These are phyloP conservation scores for Megastigmus dorsalis DNA, from an alignment of 2,888 invertebrate genomes.

Conservation along the genomic window DNA sequence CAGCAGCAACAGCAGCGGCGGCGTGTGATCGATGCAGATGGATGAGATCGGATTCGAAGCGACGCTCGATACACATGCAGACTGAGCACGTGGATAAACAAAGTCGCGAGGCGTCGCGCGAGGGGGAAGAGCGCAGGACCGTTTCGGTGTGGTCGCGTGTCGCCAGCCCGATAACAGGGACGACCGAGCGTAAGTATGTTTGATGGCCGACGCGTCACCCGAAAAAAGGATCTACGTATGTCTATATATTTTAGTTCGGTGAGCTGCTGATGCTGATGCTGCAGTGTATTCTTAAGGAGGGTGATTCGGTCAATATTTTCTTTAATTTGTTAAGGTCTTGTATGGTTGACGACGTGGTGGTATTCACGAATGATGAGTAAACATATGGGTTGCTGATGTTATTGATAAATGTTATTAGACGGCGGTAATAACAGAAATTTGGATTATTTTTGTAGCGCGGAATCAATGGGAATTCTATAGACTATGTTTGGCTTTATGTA, in stretches of 20 bases:
- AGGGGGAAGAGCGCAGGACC: too few relatives aligned
- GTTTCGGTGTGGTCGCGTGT: too few relatives aligned
- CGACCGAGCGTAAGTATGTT: conserved; percentile 9
- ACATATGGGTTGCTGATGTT: too few relatives aligned
- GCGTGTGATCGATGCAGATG: conserved; percentile 46
- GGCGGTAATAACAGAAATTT: too few relatives aligned
- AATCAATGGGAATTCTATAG: too few relatives aligned
- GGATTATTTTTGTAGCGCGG: too few relatives aligned
- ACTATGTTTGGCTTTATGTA: too few relatives aligned
- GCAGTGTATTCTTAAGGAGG: neutral
- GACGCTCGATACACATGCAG: too few relatives aligned
- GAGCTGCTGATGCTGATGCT: too few relatives aligned
- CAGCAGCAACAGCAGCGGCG: too few relatives aligned
- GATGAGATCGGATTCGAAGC: conserved; percentile 15
- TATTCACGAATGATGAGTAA: too few relatives aligned
- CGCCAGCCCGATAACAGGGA: neutral
- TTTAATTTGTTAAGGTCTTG: conserved; percentile 20
- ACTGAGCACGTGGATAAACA: conserved; percentile 30
- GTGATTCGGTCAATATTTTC: conserved; percentile 39
- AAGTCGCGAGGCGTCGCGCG: neutral
- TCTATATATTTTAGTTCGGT: neutral
- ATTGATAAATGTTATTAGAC: too few relatives aligned
- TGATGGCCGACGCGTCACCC: neutral
- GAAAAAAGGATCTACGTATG: neutral
- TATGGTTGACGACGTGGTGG: neutral